These are phyloP conservation scores for Hystrix cristata DNA, from an alignment of 2,113 vertebrate genomes.

Conservation along the genomic window DNA sequence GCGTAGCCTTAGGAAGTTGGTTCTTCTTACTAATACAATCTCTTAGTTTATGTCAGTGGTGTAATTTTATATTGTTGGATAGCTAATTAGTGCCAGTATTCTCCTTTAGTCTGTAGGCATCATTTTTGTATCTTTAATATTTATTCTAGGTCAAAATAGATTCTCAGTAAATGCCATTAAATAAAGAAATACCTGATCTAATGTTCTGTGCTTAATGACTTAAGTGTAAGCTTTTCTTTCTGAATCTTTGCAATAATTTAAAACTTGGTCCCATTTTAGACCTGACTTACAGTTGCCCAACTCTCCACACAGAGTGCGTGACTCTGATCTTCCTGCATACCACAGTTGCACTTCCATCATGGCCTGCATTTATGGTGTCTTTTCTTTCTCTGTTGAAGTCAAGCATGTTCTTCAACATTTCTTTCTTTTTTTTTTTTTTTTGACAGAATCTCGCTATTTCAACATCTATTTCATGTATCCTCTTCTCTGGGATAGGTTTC, in stretches of 20 bases:
- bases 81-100: neutral
- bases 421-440: neutral
- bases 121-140: neutral
- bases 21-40: neutral
- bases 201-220: neutral
- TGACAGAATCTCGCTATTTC: neutral
- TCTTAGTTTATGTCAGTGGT: neutral
- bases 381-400: neutral
- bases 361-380: fast-evolving
- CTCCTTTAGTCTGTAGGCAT: no score
- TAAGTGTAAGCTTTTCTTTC: neutral
- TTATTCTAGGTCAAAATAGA: neutral
- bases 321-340: fast-evolving
- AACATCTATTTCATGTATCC: neutral
- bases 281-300: fast-evolving
- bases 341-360: fast-evolving
- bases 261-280: neutral
- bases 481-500: neutral
- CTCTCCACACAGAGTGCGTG: neutral
- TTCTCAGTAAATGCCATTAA: neutral
- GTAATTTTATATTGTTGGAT: neutral
- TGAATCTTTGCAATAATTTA: neutral
- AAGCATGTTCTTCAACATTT: neutral
- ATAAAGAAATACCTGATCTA: neutral
- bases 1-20: neutral